phyloP scores from a whole-genome alignment of 2,888 invertebrate genomes.

The Helicoverpa assulta region DNA sequence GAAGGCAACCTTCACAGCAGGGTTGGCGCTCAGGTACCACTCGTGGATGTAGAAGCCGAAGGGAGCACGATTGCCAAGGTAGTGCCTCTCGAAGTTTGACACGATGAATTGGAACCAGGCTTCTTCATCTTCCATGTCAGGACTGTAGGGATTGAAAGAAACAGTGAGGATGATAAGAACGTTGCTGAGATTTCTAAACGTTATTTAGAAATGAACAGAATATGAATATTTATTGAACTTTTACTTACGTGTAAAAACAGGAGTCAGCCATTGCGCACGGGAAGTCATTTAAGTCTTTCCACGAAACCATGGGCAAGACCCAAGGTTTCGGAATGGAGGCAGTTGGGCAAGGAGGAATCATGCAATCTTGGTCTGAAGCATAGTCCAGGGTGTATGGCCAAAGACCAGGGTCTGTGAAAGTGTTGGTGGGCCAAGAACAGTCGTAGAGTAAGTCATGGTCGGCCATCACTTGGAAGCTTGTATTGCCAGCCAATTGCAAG shows the following conservation, averaged over 20 bases:
- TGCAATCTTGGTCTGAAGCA: slow-evolving; percentile 89
- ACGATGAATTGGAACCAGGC: slow-evolving; percentile 90
- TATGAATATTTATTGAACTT: not conserved
- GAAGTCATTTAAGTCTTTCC: slow-evolving; percentile 81
- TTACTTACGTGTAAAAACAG: slow-evolving; percentile 86
- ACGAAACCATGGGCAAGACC: slow-evolving; percentile 92
- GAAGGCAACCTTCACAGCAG: slow-evolving; percentile 86
- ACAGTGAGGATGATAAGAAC: not conserved
- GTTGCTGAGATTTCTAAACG: no score
- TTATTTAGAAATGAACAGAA: not conserved
- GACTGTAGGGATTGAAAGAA: slow-evolving; percentile 61
- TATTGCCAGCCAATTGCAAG: slow-evolving; percentile 90
- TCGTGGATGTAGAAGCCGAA: slow-evolving; percentile 92
- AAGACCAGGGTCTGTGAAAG: slow-evolving; percentile 80
- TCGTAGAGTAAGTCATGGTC: slow-evolving; percentile 90
- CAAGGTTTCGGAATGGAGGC: slow-evolving; percentile 91
- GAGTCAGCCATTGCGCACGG: slow-evolving; percentile 91
- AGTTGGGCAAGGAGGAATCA: slow-evolving; percentile 89
- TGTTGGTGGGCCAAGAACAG: slow-evolving; percentile 90
- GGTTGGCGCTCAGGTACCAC: slow-evolving; percentile 87
- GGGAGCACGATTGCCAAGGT: slow-evolving; percentile 91
- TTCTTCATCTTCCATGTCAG: slow-evolving; percentile 77
- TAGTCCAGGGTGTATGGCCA: slow-evolving; percentile 94
- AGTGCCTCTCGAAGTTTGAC: slow-evolving; percentile 92
- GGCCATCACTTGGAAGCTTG: slow-evolving; percentile 89